phyloP scores from a whole-genome alignment of 2,888 invertebrate genomes.

The Rhabditoides inermis region DNA sequence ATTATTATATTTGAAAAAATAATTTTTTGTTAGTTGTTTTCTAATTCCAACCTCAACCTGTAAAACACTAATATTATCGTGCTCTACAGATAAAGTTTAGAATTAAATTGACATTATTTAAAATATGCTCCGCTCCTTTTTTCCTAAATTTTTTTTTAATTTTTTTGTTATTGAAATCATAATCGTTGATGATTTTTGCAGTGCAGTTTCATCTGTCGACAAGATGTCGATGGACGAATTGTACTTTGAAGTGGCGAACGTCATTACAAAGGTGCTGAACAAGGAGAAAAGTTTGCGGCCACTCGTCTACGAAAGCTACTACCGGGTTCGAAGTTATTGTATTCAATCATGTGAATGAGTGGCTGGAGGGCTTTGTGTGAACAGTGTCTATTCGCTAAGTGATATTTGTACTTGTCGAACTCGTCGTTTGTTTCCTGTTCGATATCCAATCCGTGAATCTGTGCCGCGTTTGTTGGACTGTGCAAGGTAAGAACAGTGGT shows the following conservation, averaged over 20 bases:
- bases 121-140: too few species aligned
- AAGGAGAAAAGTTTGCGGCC: slow-evolving; percentile 34
- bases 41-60: too few species aligned
- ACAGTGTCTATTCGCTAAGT: slow-evolving; percentile 3
- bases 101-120: too few species aligned
- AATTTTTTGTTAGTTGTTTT: too few species aligned
- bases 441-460: background rate
- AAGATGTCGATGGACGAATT: slow-evolving; percentile 29
- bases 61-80: too few species aligned
- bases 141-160: too few species aligned
- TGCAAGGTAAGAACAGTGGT: background rate
- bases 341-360: background rate
- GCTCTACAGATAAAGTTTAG: too few species aligned
- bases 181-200: too few species aligned
- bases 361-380: slow-evolving; percentile 23
- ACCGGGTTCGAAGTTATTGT: slow-evolving; percentile 32
- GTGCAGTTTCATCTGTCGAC: too few species aligned
- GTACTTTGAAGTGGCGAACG: slow-evolving; percentile 33
- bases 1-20: too few species aligned
- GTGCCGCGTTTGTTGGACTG: background rate
- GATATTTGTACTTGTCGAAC: background rate
- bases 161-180: too few species aligned
- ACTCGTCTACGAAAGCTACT: slow-evolving; percentile 33
- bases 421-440: background rate
- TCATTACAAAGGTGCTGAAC: slow-evolving; percentile 30